These are phyloP conservation scores for Pocillopora verrucosa DNA, from an alignment of 64 coral and sea anemone species.

Conservation along the genomic window DNA sequence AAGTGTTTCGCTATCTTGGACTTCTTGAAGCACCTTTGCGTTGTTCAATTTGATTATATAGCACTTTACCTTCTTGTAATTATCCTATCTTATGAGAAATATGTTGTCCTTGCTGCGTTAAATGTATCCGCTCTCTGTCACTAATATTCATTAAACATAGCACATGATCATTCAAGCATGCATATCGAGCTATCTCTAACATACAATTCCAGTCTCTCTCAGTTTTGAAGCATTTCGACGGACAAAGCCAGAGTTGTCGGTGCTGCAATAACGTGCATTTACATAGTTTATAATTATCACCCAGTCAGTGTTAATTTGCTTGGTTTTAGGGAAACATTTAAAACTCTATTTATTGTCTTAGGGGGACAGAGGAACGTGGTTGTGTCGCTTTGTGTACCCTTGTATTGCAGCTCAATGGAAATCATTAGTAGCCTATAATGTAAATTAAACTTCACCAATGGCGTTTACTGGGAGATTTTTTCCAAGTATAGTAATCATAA, in stretches of 20 bases:
- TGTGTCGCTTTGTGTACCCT: no score
- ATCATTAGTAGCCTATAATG: no score
- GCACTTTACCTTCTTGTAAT: background rate
- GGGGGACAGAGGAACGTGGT: no score
- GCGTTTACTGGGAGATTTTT: no score
- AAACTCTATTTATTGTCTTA: background rate
- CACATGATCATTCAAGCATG: background rate
- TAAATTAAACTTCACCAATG: no score
- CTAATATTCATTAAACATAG: background rate
- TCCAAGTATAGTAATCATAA: no score
- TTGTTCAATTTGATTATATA: no score
- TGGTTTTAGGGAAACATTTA: background rate
- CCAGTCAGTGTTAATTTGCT: no score
- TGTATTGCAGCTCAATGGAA: no score
- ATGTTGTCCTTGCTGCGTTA: background rate
- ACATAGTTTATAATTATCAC: no score
- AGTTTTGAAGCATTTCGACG: background rate
- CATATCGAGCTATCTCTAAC: background rate
- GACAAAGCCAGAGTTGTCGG: background rate
- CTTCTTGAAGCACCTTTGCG: no score
- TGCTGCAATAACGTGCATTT: background rate
- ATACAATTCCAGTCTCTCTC: constrained; percentile 2
- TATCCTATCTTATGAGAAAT: background rate
- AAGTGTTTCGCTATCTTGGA: no score
- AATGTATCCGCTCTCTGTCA: background rate